Base-by-base conservation (phyloP, 2,113 vertebrate genomes). In the Physeter macrocephalus region DNA sequence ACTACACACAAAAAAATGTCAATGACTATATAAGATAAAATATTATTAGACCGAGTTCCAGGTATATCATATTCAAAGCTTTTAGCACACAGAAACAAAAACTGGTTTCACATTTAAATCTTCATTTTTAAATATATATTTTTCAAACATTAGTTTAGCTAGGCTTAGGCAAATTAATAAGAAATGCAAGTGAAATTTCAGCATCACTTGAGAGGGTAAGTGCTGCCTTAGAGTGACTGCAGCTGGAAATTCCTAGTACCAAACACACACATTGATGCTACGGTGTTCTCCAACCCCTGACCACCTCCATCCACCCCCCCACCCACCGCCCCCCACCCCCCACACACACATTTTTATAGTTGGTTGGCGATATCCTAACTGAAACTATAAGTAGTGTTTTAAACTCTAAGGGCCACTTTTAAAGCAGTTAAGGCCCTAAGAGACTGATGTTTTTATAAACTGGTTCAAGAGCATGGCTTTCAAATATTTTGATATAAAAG, bases 401-500 rank as follows among this genome's bases (percentile, higher is more conserved):
- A 88, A 92, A 91, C 49, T n/a, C 41, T 43, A 94, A 72, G 46
- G 1, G n/a, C 49, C 62, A 85, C 71, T 89, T 96, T 90, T 84
- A 87, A 87, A 52, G 94, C 78, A 90, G 23, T 81, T 77, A 94
- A 82, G 39, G 6, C 29, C n/a, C 31, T 85, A 59, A 84, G 10
- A 75, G 52, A 77, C 1, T 66, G 25, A 66, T 0, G 2, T 85
- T 75, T 83, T 90, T 61, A 78, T 90, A 64, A 94, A 67, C 31
- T 80, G 18, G 52, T 90, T 95, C 20, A 49, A 83, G 29, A 95
- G 4, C 49, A 69, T 14, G 20, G 31, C 46, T 95, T 94, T 71
- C 39, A 95, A 95, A 67, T 66, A 82, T 90, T 95, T 95, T 94
- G 52, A 67, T 93, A 13, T 80, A 46, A 92, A 96, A 67, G 8